A percentile compares a stretch with the other conserved stretches of the same genome.
Conservation (phyloP, 2,113 vertebrate genomes). For the Bagarius yarrelli region DNA sequence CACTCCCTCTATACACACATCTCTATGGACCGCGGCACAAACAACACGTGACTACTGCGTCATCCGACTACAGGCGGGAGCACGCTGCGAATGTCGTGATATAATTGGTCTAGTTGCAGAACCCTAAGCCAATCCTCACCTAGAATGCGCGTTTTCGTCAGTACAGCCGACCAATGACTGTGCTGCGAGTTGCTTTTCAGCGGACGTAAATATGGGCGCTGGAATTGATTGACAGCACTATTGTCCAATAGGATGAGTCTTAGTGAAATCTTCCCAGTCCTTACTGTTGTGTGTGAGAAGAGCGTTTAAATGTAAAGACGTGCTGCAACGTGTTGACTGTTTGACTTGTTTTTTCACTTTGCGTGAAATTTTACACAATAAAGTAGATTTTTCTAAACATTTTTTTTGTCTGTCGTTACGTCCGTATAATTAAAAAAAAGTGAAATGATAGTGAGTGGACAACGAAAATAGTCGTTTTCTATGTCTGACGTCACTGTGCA, state of each 20-base stretch:
- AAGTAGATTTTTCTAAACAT: neutral
- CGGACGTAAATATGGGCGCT: slow-evolving; percentile 52
- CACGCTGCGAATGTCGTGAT: neutral
- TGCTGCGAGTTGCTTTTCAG: slow-evolving; percentile 48
- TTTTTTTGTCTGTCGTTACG: too few relatives aligned
- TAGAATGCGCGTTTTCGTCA: slow-evolving; percentile 54
- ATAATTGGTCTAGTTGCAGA: slow-evolving; percentile 50
- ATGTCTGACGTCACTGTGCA: too few relatives aligned
- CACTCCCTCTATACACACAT: slow-evolving; percentile 71
- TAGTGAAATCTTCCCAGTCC: neutral
- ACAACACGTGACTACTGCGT: slow-evolving; percentile 82
- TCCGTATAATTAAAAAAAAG: too few relatives aligned
- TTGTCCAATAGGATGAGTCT: slow-evolving; percentile 30
- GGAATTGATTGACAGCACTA: slow-evolving; percentile 35
- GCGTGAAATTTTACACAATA: neutral
- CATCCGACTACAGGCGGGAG: slow-evolving; percentile 58
- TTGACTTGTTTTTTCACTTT: neutral
- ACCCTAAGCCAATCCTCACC: slow-evolving; percentile 28
- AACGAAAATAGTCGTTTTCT: too few relatives aligned
- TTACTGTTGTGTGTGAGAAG: neutral
- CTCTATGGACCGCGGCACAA: slow-evolving; percentile 79
- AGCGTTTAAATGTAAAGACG: neutral
- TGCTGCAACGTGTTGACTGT: neutral
- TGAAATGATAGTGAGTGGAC: too few relatives aligned
- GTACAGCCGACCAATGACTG: slow-evolving; percentile 52